Percentiles rank a stretch among this genome's conserved stretches.
Evolutionary conservation across 1,140 invertebrate genomes (phyloP).

Genomic region (Sitophilus oryzae): DNA sequence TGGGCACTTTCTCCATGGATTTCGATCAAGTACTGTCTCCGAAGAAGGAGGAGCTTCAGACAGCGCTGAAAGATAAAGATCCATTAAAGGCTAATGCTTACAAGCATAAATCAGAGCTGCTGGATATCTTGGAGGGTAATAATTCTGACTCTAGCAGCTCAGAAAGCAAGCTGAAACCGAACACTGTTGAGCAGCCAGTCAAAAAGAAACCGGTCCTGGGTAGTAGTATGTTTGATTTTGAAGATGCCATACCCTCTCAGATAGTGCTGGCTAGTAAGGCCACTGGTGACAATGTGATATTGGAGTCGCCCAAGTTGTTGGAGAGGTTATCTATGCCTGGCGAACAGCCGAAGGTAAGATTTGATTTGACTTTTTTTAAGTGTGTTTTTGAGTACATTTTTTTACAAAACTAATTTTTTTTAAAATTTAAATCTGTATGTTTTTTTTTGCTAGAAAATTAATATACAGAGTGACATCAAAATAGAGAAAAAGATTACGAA

Average conservation of each 20-base stretch:
- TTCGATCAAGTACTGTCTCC: conserved; percentile 26
- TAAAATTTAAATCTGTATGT: conserved; percentile 7
- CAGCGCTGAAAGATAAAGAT: conserved; percentile 15
- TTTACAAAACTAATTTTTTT: background rate
- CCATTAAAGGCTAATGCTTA: conserved; percentile 11
- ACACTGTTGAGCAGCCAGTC: conserved; percentile 13
- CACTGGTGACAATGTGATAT: conserved; percentile 14
- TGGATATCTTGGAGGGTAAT: conserved; percentile 28
- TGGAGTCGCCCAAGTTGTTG: conserved; percentile 29
- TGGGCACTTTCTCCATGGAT: conserved; percentile 37
- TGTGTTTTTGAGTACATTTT: background rate
- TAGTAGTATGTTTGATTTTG: conserved; percentile 32
- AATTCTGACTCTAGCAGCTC: conserved; percentile 22
- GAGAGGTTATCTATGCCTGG: conserved; percentile 25
- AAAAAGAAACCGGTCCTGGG: conserved; percentile 17
- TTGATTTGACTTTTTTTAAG: background rate
- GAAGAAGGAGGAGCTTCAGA: conserved; percentile 3
- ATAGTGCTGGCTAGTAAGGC: conserved; percentile 30
- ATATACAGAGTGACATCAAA: conserved; percentile 12
- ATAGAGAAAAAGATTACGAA: conserved; percentile 5
- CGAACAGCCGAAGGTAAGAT: conserved; percentile 14
- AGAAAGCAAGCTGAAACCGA: conserved; percentile 15
- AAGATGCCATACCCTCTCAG: conserved; percentile 35
- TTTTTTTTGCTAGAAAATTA: background rate
- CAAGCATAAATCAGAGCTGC: conserved; percentile 19